phyloP scores from a whole-genome alignment of 2,113 vertebrate species.

The Xyliphius kryptos region DNA sequence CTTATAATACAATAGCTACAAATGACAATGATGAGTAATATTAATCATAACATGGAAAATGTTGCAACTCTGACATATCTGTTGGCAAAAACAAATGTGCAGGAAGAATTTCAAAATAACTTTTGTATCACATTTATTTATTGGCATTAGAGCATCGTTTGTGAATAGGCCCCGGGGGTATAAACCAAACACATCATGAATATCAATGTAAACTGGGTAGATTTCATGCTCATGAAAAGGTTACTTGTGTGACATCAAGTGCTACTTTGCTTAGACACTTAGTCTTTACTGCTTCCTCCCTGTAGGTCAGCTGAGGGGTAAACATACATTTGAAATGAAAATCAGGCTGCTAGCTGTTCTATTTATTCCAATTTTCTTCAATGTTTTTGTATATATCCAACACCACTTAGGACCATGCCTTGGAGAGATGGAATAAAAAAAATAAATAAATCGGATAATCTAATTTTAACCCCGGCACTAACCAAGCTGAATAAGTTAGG shows the following conservation, averaged over 20 bases:
- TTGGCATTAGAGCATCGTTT: background rate
- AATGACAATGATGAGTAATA: background rate
- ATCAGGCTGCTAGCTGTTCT: slow-evolving; percentile 54
- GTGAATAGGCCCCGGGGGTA: slow-evolving; percentile 14
- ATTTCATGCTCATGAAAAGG: slow-evolving; percentile 17
- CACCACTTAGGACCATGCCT: slow-evolving; percentile 45
- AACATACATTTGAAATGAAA: slow-evolving; percentile 62
- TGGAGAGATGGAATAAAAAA: slow-evolving; percentile 25
- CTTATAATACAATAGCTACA: no score
- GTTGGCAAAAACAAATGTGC: background rate
- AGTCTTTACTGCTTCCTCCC: slow-evolving; percentile 41
- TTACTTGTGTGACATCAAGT: slow-evolving; percentile 26
- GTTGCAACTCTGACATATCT: no score
- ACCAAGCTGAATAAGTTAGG: slow-evolving; percentile 23
- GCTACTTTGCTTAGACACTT: slow-evolving; percentile 43
- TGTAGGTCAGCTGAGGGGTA: slow-evolving; percentile 56
- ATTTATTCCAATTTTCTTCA: slow-evolving; percentile 54
- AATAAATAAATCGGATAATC: slow-evolving; percentile 18
- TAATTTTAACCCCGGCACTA: slow-evolving; percentile 26
- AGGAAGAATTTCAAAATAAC: background rate
- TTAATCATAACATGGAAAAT: background rate
- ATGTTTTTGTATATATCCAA: slow-evolving; percentile 49
- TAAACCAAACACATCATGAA: slow-evolving; percentile 9
- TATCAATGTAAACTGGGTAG: slow-evolving; percentile 26
- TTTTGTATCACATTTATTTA: slow-evolving; percentile 13